Evolutionary conservation across 2,113 vertebrate species (phyloP), one percentile per base, ranked within the genome.

Genomic region (Poicephalus gulielmi): DNA sequence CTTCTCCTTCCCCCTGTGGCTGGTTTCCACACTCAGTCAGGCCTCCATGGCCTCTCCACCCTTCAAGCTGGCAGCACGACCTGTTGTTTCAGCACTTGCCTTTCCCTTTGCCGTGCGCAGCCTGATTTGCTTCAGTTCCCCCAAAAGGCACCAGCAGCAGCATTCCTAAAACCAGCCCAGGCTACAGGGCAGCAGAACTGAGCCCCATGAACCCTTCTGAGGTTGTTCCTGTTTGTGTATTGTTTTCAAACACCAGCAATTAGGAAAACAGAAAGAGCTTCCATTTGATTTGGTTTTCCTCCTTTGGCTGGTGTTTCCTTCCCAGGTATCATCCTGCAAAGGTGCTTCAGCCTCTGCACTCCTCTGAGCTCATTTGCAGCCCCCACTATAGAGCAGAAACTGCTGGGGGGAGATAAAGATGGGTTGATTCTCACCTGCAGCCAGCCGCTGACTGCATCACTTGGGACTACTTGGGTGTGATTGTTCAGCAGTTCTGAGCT

Each of bases 241-340:
- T 55, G 3, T 27, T 46, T 69, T 68, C 3, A 53, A 95, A 74
- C 44, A 62, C 24, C 63, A 75, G 55, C 62, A 90, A 90, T 91
- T 91, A 91, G 71, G 49, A 83, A 77, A 89, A 63, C 7, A 60
- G 79, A 69, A 60, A 28, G 31, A 49, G 53, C 43, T 88, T 57
- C 60, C 73, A 59, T 50, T 92, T 80, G 52, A 91, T 95, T 91
- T 79, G 81, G 4, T 92, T 96, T 86, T 80, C 90, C 79, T 92
- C 75, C 68, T 62, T 39, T 33, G 31, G 10, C 67, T 80, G 62
- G 60, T 0, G 3, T 63, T 87, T 79, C 75, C 91, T 59, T 10
- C 30, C 60, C 50, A 74, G 41, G 10, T 44, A 23, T 35, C 66
- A 3, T 20, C 49, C 49, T 67, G 15, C 68, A 20, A 64, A 39